phyloP scores from a whole-genome alignment of 2,888 invertebrate species.

The Drosophila acutilabella region DNA sequence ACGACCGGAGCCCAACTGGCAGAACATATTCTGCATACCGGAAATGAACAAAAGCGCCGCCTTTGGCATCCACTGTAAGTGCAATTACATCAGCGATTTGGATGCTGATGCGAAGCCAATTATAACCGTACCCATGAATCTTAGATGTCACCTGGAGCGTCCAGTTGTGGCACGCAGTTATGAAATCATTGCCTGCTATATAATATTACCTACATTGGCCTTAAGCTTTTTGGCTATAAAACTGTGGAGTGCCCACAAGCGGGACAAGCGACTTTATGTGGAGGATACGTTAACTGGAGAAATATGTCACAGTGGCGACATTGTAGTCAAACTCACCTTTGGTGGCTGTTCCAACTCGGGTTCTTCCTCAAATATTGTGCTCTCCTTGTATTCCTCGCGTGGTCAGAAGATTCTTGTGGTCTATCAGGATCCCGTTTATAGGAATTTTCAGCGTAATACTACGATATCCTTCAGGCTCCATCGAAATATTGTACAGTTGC shows the following conservation, averaged over 20 bases:
- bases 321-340: conserved; percentile 42
- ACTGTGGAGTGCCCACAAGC: conserved; percentile 1
- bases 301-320: conserved; percentile 36
- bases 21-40: conserved; percentile 41
- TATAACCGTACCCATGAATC: conserved; percentile 41
- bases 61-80: conserved; percentile 46
- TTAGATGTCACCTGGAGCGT: conserved; percentile 48
- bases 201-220: not conserved
- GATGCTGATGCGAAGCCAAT: conserved; percentile 50
- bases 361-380: conserved; percentile 46
- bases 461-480: conserved; percentile 37
- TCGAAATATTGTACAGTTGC: conserved; percentile 25
- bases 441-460: conserved; percentile 37
- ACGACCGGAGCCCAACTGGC: conserved; percentile 53
- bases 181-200: conserved; percentile 27
- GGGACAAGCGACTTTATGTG: conserved; percentile 38
- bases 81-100: conserved; percentile 47
- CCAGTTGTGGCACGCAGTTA: conserved; percentile 36
- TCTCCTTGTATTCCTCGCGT: conserved; percentile 20
- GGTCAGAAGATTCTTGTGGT: conserved; percentile 21
- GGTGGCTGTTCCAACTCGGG: conserved; percentile 47
- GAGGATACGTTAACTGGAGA: conserved; percentile 3
- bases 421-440: conserved; percentile 31
- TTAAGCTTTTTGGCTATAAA: conserved; percentile 7
- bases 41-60: conserved; percentile 43